Conservation (phyloP, 2,888 invertebrate species). For the Monochamus alternatus region DNA sequence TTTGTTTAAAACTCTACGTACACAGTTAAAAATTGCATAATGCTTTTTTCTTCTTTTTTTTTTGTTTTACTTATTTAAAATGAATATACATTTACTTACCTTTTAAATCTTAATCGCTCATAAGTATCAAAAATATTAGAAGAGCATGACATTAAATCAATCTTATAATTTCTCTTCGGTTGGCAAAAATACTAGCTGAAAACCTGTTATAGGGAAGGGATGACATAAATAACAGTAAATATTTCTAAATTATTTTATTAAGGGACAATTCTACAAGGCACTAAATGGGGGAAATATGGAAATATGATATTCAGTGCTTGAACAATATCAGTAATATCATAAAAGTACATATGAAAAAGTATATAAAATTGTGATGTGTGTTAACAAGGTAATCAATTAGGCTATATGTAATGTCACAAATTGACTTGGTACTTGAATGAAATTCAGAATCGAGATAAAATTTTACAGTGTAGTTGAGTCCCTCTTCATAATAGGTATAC, state of each 20-base stretch:
- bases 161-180: no score
- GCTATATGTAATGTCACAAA: slow-evolving; percentile 21
- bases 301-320: slow-evolving; percentile 50
- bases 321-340: slow-evolving; percentile 47
- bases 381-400: slow-evolving; percentile 15
- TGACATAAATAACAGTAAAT: slow-evolving; percentile 7
- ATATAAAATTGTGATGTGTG: slow-evolving; percentile 29
- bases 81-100: no score
- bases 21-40: no score
- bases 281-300: slow-evolving; percentile 53
- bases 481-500: slow-evolving; percentile 48
- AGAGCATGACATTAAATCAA: no score
- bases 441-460: slow-evolving; percentile 20
- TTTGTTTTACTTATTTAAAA: no score
- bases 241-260: slow-evolving; percentile 35
- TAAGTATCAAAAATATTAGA: no score
- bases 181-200: background rate
- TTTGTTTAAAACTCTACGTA: no score
- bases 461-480: slow-evolving; percentile 48
- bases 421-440: slow-evolving; percentile 47
- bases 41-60: no score
- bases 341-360: slow-evolving; percentile 43
- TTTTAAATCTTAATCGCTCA: background rate
- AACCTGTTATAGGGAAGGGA: background rate
- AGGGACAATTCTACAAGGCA: slow-evolving; percentile 61